Conservation (phyloP, 1,140 invertebrate species). For the Lepeophtheirus salmonis region DNA sequence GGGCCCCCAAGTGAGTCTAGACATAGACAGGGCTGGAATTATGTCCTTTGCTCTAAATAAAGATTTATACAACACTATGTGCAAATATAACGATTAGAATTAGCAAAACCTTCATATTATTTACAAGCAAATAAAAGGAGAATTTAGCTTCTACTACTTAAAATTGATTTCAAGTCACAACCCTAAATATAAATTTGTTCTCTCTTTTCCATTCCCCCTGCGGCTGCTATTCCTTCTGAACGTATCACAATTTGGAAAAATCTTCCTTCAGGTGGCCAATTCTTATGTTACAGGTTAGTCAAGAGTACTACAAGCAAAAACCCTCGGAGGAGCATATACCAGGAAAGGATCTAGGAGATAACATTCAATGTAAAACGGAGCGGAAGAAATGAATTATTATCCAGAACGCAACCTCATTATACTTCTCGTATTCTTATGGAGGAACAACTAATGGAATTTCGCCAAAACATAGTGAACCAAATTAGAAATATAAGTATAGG, state of each 20-base stretch:
- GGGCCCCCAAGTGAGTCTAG: no score
- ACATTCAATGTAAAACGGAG: conserved; percentile 13
- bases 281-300: conserved; percentile 15
- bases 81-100: no score
- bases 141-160: no score
- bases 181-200: no score
- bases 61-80: no score
- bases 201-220: conserved; percentile 2
- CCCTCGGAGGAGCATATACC: conserved; percentile 3
- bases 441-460: neutral
- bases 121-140: no score
- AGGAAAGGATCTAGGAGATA: conserved; percentile 8
- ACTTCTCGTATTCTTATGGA: neutral
- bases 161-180: no score
- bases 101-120: no score
- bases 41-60: no score
- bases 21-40: no score
- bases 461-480: neutral
- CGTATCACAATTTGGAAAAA: neutral
- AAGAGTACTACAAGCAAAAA: conserved; percentile 12
- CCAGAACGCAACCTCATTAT: no score
- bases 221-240: neutral
- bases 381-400: neutral
- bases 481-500: no score
- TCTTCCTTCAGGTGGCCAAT: conserved; percentile 3